Evolutionary conservation across 2,888 invertebrate genomes (phyloP).

Genomic region (Crioceris asparagi): DNA sequence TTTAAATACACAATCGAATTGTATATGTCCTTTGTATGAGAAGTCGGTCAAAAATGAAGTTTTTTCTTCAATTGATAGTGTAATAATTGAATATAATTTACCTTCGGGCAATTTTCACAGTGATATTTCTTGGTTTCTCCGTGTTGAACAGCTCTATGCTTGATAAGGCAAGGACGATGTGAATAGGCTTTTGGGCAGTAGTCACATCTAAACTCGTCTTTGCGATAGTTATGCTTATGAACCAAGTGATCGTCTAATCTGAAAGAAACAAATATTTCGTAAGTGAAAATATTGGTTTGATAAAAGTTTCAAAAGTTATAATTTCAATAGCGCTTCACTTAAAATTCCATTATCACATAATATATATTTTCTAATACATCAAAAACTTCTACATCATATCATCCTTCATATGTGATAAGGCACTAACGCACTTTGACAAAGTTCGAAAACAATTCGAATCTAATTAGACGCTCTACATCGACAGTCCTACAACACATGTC

Average conservation of each 20-base stretch:
- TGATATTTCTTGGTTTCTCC: conserved; percentile 78
- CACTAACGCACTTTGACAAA: too few relatives aligned
- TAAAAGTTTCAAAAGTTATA: too few relatives aligned
- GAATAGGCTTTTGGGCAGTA: conserved; percentile 75
- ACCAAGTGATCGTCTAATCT: conserved; percentile 79
- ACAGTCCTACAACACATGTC: conserved; percentile 6
- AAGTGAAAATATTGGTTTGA: too few relatives aligned
- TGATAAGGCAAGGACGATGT: conserved; percentile 67
- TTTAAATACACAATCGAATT: neutral
- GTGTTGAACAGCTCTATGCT: conserved; percentile 73
- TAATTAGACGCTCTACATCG: too few relatives aligned
- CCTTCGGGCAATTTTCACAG: conserved; percentile 87
- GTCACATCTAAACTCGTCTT: conserved; percentile 72
- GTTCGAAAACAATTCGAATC: too few relatives aligned
- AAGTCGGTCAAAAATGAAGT: neutral
- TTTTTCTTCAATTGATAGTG: neutral
- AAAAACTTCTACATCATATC: too few relatives aligned
- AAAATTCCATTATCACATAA: too few relatives aligned
- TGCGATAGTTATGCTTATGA: conserved; percentile 64
- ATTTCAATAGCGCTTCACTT: too few relatives aligned
- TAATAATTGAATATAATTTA: conserved; percentile 33
- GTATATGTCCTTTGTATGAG: neutral
- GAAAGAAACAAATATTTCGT: conserved; percentile 33
- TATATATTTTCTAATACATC: too few relatives aligned
- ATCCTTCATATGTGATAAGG: too few relatives aligned